A percentile compares a stretch with the other conserved stretches of the same genome.
These are phyloP conservation scores for Nasonovia ribisnigri DNA, from an alignment of 2,888 invertebrate species.

Conservation along the genomic window DNA sequence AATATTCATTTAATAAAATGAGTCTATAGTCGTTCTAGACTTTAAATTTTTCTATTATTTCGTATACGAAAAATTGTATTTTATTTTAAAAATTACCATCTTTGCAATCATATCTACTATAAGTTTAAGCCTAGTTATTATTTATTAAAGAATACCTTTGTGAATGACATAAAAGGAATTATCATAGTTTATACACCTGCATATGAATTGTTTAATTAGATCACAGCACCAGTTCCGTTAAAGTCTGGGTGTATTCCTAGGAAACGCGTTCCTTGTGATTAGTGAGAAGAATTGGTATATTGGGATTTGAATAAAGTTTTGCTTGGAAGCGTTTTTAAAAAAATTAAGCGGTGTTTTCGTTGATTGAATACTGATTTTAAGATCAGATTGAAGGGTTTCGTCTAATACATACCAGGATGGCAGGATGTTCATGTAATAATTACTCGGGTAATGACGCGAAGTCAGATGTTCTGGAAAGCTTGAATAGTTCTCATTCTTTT, in stretches of 20 bases:
- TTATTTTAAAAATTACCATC: neutral
- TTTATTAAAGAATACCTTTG: neutral
- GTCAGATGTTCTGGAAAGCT: neutral
- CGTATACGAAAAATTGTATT: neutral
- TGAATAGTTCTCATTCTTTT: neutral
- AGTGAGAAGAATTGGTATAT: neutral
- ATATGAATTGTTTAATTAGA: neutral
- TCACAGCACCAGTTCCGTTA: neutral
- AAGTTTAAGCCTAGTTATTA: neutral
- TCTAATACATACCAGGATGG: neutral
- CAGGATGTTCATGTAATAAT: neutral
- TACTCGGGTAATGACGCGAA: neutral
- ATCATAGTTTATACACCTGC: neutral
- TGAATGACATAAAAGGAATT: neutral
- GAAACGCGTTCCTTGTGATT: neutral
- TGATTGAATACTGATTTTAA: neutral
- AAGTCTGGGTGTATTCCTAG: neutral
- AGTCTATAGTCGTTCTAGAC: no score
- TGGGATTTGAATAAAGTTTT: neutral
- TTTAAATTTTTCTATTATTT: neutral
- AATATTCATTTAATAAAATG: neutral
- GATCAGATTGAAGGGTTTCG: neutral
- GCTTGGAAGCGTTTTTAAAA: neutral
- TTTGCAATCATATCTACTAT: no score
- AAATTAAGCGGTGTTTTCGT: neutral